phyloP scores from a whole-genome alignment of 2,797 vertebrate genomes.

The Notamacropus eugenii region DNA sequence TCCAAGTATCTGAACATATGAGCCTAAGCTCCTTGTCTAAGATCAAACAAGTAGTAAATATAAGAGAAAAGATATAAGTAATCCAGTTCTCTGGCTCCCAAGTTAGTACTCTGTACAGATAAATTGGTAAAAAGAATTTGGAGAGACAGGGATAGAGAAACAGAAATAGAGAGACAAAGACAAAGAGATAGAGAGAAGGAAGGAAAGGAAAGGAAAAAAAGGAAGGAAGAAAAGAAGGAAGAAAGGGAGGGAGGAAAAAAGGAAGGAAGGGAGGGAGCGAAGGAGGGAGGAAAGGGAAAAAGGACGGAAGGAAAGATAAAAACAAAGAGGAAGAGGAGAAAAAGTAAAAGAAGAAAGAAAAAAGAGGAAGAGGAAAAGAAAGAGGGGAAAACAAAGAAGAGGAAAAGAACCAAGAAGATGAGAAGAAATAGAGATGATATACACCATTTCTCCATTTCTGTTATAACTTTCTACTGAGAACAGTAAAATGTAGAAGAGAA shows the following conservation, averaged over 20 bases:
- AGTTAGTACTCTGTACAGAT: neutral
- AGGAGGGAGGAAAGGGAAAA: no score
- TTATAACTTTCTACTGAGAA: neutral
- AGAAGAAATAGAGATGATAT: neutral
- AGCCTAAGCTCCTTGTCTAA: neutral
- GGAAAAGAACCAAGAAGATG: neutral
- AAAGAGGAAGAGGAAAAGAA: neutral
- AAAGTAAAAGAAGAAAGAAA: neutral
- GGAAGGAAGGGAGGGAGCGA: accelerated
- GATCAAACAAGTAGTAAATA: neutral
- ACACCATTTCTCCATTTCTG: neutral
- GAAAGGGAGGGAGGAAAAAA: accelerated
- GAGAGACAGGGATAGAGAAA: neutral
- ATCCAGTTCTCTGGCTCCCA: neutral
- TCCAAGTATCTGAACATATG: neutral
- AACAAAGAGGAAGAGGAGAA: no score
- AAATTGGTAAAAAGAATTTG: neutral
- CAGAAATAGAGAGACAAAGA: neutral
- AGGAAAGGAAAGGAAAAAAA: neutral
- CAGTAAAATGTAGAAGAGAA: neutral
- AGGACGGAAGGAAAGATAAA: neutral
- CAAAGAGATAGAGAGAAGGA: neutral
- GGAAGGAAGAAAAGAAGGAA: neutral
- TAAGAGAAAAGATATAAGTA: neutral
- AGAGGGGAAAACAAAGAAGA: neutral